phyloP scores from a whole-genome alignment of 2,797 vertebrate genomes.

The Columba guinea region DNA sequence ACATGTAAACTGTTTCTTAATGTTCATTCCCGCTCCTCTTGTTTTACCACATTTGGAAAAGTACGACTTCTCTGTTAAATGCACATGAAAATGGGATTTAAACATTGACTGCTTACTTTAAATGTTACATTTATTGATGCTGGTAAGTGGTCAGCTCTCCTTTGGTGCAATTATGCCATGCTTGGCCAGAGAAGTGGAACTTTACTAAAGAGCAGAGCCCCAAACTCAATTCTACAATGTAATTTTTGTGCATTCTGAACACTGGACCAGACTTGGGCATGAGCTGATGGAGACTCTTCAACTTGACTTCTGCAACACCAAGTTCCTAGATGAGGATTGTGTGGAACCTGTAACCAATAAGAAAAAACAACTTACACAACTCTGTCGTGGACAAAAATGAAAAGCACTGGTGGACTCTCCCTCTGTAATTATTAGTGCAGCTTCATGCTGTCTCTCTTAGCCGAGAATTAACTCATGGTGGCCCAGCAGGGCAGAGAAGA shows the following conservation, averaged over 20 bases:
- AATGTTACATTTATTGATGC: not conserved
- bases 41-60: not conserved
- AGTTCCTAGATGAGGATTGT: not conserved
- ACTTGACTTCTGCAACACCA: not conserved
- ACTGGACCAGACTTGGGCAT: fast-evolving
- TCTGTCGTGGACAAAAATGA: fast-evolving
- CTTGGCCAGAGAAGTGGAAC: not conserved
- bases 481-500: not conserved
- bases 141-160: not conserved
- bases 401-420: not conserved
- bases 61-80: not conserved
- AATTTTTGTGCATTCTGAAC: not conserved
- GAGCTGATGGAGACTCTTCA: not conserved
- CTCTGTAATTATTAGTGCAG: not conserved
- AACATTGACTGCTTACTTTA: not conserved
- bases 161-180: fast-evolving
- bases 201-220: not conserved
- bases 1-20: not conserved
- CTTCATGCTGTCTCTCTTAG: not conserved
- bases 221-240: not conserved
- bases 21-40: not conserved
- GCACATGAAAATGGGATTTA: not conserved
- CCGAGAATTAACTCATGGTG: not conserved
- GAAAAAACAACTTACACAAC: not conserved
- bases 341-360: not conserved